Evolutionary conservation across 2,797 vertebrate species (phyloP).

Genomic region (Xiphophorus birchmanni): DNA sequence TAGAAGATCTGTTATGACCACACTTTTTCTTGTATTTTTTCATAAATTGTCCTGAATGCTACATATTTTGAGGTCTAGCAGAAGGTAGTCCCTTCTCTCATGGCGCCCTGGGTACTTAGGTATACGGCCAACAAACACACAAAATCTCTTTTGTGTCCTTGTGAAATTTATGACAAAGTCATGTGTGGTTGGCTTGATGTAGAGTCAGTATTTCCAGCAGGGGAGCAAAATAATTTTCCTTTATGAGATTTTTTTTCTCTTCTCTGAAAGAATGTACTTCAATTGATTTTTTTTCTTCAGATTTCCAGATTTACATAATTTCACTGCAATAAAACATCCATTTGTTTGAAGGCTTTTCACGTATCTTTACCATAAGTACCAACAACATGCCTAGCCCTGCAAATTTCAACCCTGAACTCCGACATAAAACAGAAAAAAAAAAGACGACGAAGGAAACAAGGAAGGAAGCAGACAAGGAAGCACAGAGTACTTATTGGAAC

Average conservation of each 20-base stretch:
- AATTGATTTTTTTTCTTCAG: background rate
- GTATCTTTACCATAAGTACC: background rate
- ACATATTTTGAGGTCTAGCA: too few relatives aligned
- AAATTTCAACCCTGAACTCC: background rate
- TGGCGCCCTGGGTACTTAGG: background rate
- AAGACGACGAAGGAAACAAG: slow-evolving; percentile 19
- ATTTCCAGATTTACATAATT: background rate
- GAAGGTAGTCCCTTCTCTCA: background rate
- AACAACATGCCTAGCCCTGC: background rate
- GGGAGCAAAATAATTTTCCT: background rate
- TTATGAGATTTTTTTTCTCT: background rate
- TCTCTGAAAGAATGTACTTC: background rate
- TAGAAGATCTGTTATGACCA: background rate
- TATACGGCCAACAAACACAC: background rate
- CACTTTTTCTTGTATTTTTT: too few relatives aligned
- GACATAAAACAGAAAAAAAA: background rate
- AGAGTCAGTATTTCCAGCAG: background rate
- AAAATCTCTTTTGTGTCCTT: background rate
- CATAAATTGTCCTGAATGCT: too few relatives aligned
- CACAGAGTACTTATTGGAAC: slow-evolving; percentile 41
- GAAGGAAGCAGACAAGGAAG: slow-evolving; percentile 39
- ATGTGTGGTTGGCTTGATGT: background rate
- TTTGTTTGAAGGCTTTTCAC: background rate
- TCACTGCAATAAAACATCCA: background rate
- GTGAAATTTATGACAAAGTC: background rate